Base-by-base conservation (phyloP, 2,888 invertebrate species). In the Zootermopsis nevadensis region DNA sequence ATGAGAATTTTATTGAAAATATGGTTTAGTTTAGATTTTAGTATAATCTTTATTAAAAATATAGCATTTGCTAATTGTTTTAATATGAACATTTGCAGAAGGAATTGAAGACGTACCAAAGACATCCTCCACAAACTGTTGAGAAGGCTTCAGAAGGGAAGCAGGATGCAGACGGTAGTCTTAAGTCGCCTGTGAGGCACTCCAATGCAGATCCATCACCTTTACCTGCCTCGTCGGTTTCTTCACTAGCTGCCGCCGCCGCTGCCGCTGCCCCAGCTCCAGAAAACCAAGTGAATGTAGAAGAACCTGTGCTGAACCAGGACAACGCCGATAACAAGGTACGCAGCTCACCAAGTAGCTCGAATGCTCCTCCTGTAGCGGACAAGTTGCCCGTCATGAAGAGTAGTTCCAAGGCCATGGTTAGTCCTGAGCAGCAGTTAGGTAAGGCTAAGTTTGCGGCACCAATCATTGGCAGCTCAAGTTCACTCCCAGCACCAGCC, bases 261-360 rank as follows among this genome's bases (percentile, higher is more conserved):
- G 31, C 69, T 33, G 69, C 31, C 19, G 33, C 15, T 33, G 69
- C 15, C 15, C 2, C 22, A 24, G 33, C 53, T 22, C 1, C 31
- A 53, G 77, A 77, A 1, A 77, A 22, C 77, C 77, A 77, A 76
- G 12, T 60, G 69, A 69, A 69, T 74, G 79, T 79, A 19, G 66
- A 79, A 27, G 38, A 79, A 22, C 77, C 77, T 55, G 22, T 55
- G 55, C n/a, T 53, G n/a, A 66, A 60, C 15, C 60, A 42, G 12
- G 79, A 79, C 66, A 55, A 55, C 22, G 77, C 55, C 55, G 55
- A 53, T 77, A 33, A 31, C 69, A 79, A 79, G 79, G 79, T 79
- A 79, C 79, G 79, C 79, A 79, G 79, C 33, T 60, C 77, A 30
- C 30, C 31, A 35, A 19, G 53, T 30, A 35, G 42, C 22, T n/a